A percentile compares a stretch with the other conserved stretches of the same genome.
Evolutionary conservation across 2,797 vertebrate genomes (phyloP).

Genomic region (Taenioides sp.): DNA sequence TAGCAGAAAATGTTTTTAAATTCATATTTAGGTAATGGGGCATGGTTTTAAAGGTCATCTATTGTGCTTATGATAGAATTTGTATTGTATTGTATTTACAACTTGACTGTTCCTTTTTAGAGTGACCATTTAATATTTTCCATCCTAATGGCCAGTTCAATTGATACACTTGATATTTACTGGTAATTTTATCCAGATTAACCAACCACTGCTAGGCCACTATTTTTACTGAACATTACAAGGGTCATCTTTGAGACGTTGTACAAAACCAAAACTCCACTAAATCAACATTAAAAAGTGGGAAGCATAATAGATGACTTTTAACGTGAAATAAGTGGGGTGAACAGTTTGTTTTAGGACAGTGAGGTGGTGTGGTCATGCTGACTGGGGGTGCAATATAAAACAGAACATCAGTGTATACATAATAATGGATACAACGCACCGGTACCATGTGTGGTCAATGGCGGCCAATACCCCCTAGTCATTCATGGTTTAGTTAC

Average conservation of each 20-base stretch:
- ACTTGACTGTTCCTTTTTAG: background rate
- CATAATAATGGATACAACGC: slow-evolving; percentile 72
- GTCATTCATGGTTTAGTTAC: slow-evolving; percentile 76
- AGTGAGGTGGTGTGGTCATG: slow-evolving; percentile 66
- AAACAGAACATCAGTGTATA: slow-evolving; percentile 76
- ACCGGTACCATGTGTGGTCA: slow-evolving; percentile 60
- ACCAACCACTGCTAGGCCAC: background rate
- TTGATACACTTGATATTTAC: background rate
- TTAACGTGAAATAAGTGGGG: slow-evolving; percentile 23
- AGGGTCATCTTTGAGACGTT: background rate
- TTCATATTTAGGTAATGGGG: slow-evolving; percentile 21
- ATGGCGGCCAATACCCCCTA: slow-evolving; percentile 68
- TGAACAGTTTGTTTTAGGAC: slow-evolving; percentile 29
- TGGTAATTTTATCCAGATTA: background rate
- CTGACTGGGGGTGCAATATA: slow-evolving; percentile 69
- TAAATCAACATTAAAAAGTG: background rate
- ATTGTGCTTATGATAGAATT: background rate
- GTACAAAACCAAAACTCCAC: background rate
- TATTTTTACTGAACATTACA: background rate
- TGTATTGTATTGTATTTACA: background rate
- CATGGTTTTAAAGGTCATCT: background rate
- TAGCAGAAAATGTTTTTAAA: slow-evolving; percentile 5
- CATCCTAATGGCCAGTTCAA: too few species aligned
- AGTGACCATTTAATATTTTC: background rate
- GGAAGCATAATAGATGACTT: slow-evolving; percentile 1